These are phyloP conservation scores for Calcarius lapponicus DNA, from an alignment of 2,797 vertebrate species.

Conservation along the genomic window DNA sequence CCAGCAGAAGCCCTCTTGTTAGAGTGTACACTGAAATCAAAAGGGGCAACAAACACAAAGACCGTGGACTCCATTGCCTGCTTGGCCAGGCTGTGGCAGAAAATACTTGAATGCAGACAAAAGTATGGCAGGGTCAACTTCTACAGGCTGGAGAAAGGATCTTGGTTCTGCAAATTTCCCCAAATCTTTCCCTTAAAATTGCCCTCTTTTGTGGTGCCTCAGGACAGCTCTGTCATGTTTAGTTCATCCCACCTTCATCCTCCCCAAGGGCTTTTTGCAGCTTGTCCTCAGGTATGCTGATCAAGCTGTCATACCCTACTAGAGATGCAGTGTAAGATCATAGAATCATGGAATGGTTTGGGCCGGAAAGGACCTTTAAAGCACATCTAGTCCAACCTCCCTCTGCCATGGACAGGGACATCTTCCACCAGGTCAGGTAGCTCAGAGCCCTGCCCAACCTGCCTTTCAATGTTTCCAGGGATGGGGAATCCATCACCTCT, in stretches of 20 bases:
- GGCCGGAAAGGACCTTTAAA: neutral
- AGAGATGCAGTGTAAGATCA: neutral
- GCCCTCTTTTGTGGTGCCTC: neutral
- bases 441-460: neutral
- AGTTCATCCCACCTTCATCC: neutral
- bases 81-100: neutral
- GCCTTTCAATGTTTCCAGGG: neutral
- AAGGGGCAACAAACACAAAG: rapidly evolving
- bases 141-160: neutral
- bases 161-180: neutral
- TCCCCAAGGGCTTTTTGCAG: neutral
- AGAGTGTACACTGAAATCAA: neutral
- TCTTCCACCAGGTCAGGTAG: neutral
- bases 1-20: neutral
- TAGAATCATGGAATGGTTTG: neutral
- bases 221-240: neutral
- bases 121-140: neutral
- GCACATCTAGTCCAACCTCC: neutral
- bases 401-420: neutral
- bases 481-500: neutral
- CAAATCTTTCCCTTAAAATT: neutral
- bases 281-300: neutral
- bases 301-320: neutral
- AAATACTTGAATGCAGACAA: neutral
- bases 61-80: rapidly evolving